Base-by-base conservation (phyloP, 92 coral and sea anemone species). In the Umimayanthus kanabou region DNA sequence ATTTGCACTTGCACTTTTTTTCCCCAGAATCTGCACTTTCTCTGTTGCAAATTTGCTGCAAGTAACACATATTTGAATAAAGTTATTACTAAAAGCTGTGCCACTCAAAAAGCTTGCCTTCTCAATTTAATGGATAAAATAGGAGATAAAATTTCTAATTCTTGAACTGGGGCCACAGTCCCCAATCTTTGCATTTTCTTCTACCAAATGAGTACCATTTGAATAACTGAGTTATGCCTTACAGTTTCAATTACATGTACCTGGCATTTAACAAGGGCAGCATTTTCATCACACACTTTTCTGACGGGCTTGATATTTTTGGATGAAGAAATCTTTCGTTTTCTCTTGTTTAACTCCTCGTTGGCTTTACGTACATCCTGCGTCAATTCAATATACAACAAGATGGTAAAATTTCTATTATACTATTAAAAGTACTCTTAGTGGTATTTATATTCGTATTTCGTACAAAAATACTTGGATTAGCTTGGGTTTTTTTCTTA, bases 191-290 rank as follows among this genome's bases (percentile, higher is more conserved):
- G 26, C 69, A 2, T 23, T 22, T 18, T 16, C 80, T 30, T 20
- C 9, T 47, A 39, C 55, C 18, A 1, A 42, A 28, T 18, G 43
- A 18, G 14, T 6, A 47, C 26, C 18, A 15, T 40, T 20, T 30
- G 49, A 26, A 9, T 22, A 18, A 8, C 30, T 13, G 18, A 69
- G 26, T 61, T 20, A 22, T 9, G 69, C 8, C 39, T 23, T 26
- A 45, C 40, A 40, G 67, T 28, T 61, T 29, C 15, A 79, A 15
- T 57, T 72, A 95, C 99, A 98, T 91, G 94, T 72, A 95, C 99
- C 99, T 91, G 94, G 78, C 99, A 96, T 82, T 92, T 95, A 57
- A 93, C 87, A 2, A 96, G 94, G 4, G 99, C 93, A 42, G 97
- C 99, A 88, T 95, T 96, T 57, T 95, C 95, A 80, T 93, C 98